phyloP scores from a whole-genome alignment of 2,888 invertebrate genomes.

The Tetragonula carbonaria region DNA sequence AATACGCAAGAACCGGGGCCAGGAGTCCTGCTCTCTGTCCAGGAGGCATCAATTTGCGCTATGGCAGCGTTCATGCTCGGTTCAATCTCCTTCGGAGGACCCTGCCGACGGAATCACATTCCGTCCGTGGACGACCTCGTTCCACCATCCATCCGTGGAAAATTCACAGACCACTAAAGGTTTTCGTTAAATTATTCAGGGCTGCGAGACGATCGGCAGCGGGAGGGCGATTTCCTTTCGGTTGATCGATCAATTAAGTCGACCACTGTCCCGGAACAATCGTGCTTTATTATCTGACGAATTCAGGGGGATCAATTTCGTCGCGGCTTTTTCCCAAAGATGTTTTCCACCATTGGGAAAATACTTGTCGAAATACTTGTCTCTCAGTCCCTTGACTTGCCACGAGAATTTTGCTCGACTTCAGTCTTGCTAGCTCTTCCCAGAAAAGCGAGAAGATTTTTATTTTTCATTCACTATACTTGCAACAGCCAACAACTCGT shows the following conservation, averaged over 20 bases:
- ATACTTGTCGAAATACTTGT: no score
- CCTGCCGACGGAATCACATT: constrained; percentile 62
- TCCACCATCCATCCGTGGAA: constrained; percentile 29
- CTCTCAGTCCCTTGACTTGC: no score
- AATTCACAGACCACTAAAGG: constrained; percentile 58
- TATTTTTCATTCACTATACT: no score
- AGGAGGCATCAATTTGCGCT: constrained; percentile 59
- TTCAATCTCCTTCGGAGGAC: constrained; percentile 62
- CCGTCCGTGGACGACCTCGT: constrained; percentile 40
- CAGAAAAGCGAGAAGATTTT: no score
- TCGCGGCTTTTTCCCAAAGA: constrained; percentile 42
- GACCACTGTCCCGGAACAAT: constrained; percentile 65
- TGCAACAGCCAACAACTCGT: no score
- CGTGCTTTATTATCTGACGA: constrained; percentile 72
- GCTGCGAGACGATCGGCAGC: constrained; percentile 48
- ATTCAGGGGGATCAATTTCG: constrained; percentile 64
- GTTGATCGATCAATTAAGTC: constrained; percentile 72
- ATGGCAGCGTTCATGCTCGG: constrained; percentile 41
- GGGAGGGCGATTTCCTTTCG: constrained; percentile 61
- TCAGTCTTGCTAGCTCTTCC: no score
- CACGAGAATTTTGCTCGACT: no score
- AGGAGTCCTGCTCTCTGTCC: neutral
- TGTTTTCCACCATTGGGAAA: constrained; percentile 5
- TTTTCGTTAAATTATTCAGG: constrained; percentile 67
- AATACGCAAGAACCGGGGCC: constrained; percentile 46